Conservation (phyloP, 30 jellyfish, hydroid and myxozoan species). For the Haliclystus octoradiatus region DNA sequence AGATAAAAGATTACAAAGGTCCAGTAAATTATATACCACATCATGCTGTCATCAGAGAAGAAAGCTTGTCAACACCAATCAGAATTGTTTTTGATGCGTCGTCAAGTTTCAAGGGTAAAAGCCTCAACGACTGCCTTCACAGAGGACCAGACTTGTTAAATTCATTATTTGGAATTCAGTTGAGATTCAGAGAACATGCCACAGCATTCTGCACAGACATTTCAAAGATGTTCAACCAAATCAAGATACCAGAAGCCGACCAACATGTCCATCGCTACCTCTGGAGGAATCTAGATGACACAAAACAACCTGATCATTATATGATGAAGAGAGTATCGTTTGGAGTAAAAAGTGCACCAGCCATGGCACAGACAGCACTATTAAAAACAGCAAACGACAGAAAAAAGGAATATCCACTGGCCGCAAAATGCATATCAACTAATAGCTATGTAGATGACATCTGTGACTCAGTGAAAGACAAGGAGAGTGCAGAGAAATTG, state of each 20-base stretch:
- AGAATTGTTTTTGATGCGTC: constrained; percentile 15
- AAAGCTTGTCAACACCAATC: constrained; percentile 6
- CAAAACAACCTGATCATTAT: too few relatives aligned
- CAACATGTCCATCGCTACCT: constrained; percentile 2
- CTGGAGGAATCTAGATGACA: constrained; percentile 6
- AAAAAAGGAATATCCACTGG: constrained; percentile 10
- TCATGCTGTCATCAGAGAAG: constrained; percentile 10
- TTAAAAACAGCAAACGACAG: constrained; percentile 11
- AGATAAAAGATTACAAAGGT: constrained; percentile 2
- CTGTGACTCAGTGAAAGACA: constrained; percentile 11
- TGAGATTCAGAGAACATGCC: constrained; percentile 2
- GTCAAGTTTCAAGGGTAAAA: constrained; percentile 11
- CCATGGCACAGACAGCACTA: too few relatives aligned
- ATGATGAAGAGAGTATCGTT: too few relatives aligned
- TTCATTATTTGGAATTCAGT: constrained; percentile 7
- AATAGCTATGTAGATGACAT: constrained; percentile 31
- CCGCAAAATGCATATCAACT: background rate
- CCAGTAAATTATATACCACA: constrained; percentile 13
- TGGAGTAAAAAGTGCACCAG: too few relatives aligned
- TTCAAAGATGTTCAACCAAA: constrained; percentile 1
- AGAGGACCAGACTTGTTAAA: constrained; percentile 22
- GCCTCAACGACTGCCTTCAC: constrained; percentile 1
- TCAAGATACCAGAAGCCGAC: background rate
- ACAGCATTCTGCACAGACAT: background rate
- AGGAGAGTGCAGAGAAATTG: constrained; percentile 32